Evolutionary conservation across 2,113 vertebrate genomes (phyloP), one percentile per base, ranked within the genome.

Genomic region (Drymodes brunneopygia): DNA sequence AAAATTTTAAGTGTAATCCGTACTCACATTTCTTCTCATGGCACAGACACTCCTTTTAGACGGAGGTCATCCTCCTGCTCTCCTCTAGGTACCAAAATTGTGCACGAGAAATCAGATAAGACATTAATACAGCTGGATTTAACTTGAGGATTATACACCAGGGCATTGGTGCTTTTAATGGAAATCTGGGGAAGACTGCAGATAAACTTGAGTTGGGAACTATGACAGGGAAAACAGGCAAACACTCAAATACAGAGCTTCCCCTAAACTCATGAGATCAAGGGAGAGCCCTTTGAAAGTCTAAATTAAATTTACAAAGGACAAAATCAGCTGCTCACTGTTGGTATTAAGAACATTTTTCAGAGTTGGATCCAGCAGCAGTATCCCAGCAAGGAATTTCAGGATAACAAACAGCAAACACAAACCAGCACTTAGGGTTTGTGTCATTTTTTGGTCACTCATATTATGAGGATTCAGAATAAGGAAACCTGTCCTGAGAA

Each of bases 381-480:
- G 28, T 31, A 82, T 27, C 25, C 36, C 74, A 78, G 79, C n/a
- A 48, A 40, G 57, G 53, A 80, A 85, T 27, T 54, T 36, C 15
- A 64, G 53, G 57, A 27, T 14, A 86, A 74, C 14, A 40, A 88
- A 36, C 16, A 74, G 28, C 11, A 57, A 45, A 23, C 27, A 77
- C 20, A 45, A 23, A 79, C 21, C 35, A 79, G 42, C 28, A 23
- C 11, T 45, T 25, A 4, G 3, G 15, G 12, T 44, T 48, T 61
- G 17, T 67, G n/a, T 11, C 0, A 0, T 0, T 20, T 45, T 77
- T 35, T 54, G 4, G 15, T 58, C 75, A 60, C 15, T 53, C 10
- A 2, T 10, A 31, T 6, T 10, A 58, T 4, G 8, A 67, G 45
- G 23, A 69, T 64, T 64, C n/a, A 33, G 17, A 88, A 74, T 33